These are phyloP conservation scores for Ciconia nigra DNA, from an alignment of 2,797 vertebrate species.

Conservation along the genomic window DNA sequence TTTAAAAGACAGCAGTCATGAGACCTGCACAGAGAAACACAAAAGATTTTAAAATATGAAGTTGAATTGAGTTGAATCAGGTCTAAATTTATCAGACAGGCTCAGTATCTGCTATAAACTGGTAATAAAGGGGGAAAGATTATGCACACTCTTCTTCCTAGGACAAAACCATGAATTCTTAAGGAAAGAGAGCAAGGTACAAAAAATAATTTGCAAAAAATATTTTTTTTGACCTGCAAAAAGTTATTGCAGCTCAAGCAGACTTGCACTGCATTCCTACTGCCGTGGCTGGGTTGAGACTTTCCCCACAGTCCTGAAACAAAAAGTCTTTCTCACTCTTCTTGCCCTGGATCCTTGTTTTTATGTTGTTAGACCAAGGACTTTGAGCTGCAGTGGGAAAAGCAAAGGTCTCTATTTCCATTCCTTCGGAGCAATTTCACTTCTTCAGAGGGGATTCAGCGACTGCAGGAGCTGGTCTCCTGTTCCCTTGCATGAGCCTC, in stretches of 20 bases:
- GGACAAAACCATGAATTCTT: background rate
- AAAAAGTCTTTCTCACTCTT: background rate
- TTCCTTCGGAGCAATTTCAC: background rate
- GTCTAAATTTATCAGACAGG: background rate
- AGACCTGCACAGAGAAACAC: background rate
- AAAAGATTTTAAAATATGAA: slow-evolving; percentile 28
- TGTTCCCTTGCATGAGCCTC: background rate
- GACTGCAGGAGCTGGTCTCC: background rate
- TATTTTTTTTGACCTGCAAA: background rate
- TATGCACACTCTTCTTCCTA: background rate
- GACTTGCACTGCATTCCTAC: background rate
- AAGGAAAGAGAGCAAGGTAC: background rate
- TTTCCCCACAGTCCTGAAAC: background rate
- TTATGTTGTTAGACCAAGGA: background rate
- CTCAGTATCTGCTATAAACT: background rate
- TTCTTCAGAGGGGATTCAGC: background rate
- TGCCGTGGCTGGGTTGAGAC: background rate
- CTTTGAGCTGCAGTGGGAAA: background rate
- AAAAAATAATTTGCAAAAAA: background rate
- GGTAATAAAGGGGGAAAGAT: background rate
- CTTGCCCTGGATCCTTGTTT: background rate
- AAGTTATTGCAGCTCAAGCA: background rate
- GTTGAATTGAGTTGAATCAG: background rate
- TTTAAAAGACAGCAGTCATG: slow-evolving; percentile 6
- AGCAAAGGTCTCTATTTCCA: background rate